phyloP scores from a whole-genome alignment of 2,888 invertebrate genomes.

The Dolichopus griseipennis region DNA sequence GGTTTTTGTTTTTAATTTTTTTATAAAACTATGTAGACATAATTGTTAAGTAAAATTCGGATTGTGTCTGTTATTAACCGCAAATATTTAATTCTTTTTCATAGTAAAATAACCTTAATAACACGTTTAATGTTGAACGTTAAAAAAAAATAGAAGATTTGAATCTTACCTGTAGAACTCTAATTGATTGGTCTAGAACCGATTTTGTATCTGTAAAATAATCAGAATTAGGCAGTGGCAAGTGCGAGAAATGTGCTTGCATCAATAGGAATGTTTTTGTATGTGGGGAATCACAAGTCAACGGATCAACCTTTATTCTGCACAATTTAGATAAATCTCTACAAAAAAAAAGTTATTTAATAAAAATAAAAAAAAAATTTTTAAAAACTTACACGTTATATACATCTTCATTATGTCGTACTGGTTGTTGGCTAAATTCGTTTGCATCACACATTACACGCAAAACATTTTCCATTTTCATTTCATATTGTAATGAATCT shows the following conservation, averaged over 20 bases:
- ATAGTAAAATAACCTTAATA: too few species aligned
- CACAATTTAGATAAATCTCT: constrained; percentile 75
- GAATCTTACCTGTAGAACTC: constrained; percentile 72
- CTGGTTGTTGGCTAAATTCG: constrained; percentile 90
- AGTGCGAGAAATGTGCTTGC: constrained; percentile 86
- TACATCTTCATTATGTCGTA: constrained; percentile 94
- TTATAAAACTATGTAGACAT: too few species aligned
- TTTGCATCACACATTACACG: constrained; percentile 71
- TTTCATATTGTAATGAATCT: constrained; percentile 54
- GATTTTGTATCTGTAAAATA: constrained; percentile 95
- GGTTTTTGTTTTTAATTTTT: background rate
- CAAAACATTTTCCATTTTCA: constrained; percentile 64
- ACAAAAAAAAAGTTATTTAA: constrained; percentile 22
- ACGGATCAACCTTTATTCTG: constrained; percentile 60
- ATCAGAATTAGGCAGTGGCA: constrained; percentile 79
- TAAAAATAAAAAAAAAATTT: constrained; percentile 7
- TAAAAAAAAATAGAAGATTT: background rate
- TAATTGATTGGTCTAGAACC: constrained; percentile 89
- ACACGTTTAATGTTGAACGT: background rate
- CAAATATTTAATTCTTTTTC: constrained; percentile 8
- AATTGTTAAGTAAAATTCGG: background rate
- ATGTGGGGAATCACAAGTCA: constrained; percentile 81
- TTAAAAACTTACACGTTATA: constrained; percentile 64
- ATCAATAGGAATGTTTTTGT: constrained; percentile 88
- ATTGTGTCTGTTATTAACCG: too few species aligned